Conservation (phyloP, 30 jellyfish, hydroid and myxozoan genomes). For the Chironex yamaguchii region DNA sequence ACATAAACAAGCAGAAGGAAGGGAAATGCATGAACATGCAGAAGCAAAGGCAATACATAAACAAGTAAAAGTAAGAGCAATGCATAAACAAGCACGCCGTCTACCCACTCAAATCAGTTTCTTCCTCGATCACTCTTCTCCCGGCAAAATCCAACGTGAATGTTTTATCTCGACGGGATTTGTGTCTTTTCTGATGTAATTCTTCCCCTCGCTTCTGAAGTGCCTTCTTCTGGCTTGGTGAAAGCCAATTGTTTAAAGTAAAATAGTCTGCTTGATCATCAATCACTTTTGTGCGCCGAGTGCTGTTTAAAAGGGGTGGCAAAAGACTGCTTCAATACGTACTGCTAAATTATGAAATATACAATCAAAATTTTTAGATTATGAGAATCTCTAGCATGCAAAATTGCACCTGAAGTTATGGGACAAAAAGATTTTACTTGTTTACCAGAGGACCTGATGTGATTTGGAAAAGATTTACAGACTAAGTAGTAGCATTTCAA, state of each 20-base stretch:
- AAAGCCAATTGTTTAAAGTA: slow-evolving; percentile 91
- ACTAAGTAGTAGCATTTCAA: too few species aligned
- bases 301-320: slow-evolving; percentile 23
- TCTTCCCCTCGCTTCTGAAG: slow-evolving; percentile 77
- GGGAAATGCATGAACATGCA: too few species aligned
- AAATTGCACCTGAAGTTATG: background rate
- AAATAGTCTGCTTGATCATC: slow-evolving; percentile 99
- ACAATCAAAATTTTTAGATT: background rate
- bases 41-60: too few species aligned
- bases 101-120: slow-evolving; percentile 50
- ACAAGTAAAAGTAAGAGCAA: too few species aligned
- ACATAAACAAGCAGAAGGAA: too few species aligned
- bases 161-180: slow-evolving; percentile 72
- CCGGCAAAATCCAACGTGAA: slow-evolving; percentile 92
- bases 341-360: background rate
- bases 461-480: too few species aligned
- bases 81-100: too few species aligned
- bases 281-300: slow-evolving; percentile 95
- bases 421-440: too few species aligned
- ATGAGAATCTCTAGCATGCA: too few species aligned
- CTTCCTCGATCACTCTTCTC: slow-evolving; percentile 77
- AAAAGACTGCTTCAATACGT: background rate
- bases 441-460: too few species aligned
- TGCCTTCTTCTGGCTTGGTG: slow-evolving; percentile 73
- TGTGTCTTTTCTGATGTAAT: slow-evolving; percentile 67